phyloP scores from a whole-genome alignment of 2,797 vertebrate genomes.

The Paguma larvata region DNA sequence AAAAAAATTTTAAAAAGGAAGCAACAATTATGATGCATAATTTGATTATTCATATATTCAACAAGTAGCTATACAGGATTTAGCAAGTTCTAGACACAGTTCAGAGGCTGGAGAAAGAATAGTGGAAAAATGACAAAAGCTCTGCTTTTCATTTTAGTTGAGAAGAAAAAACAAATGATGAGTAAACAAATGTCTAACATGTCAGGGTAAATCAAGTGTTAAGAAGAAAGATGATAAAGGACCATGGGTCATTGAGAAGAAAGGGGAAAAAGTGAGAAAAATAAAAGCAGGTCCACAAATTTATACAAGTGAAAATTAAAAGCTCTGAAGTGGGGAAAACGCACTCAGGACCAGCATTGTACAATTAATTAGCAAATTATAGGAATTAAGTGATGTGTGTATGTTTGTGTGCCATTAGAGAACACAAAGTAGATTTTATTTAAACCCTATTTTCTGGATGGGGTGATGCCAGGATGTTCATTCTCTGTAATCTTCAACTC shows the following conservation, averaged over 20 bases:
- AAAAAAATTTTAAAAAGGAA: no score
- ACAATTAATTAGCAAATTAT: background rate
- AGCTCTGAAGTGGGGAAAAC: background rate
- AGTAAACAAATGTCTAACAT: background rate
- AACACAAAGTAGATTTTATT: background rate
- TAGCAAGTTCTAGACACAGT: fast-evolving
- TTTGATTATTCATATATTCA: background rate
- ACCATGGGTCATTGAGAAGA: background rate
- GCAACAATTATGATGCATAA: no score
- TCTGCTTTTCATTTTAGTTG: background rate
- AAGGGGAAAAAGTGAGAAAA: background rate
- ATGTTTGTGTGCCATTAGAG: background rate
- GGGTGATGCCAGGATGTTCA: background rate
- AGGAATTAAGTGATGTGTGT: background rate
- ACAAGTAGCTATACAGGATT: fast-evolving
- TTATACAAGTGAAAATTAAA: background rate
- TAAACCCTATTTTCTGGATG: background rate
- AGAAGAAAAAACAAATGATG: background rate
- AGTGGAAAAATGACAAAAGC: background rate
- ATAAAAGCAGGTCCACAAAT: background rate
- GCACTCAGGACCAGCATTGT: background rate
- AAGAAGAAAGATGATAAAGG: background rate
- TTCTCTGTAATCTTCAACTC: background rate
- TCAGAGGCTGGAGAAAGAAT: background rate
- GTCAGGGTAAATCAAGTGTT: background rate